Conservation (phyloP, 2,113 vertebrate genomes). For the Psilopsiagon aymara region DNA sequence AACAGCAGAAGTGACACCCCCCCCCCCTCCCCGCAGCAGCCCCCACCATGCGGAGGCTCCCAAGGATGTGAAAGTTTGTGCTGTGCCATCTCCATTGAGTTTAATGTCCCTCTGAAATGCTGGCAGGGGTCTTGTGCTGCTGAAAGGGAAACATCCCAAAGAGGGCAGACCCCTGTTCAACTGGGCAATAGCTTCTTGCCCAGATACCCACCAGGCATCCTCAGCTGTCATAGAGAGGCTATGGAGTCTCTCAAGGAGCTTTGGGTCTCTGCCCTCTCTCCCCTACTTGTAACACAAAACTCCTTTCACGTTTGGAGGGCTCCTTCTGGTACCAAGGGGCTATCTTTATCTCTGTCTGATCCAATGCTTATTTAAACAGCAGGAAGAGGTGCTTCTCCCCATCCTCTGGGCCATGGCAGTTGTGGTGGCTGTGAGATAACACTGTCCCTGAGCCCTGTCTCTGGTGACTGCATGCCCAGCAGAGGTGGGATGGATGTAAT, state of each 20-base stretch:
- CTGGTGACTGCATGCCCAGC: not conserved
- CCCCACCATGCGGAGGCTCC: rapidly evolving
- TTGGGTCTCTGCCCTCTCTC: not conserved
- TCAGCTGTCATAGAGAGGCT: not conserved
- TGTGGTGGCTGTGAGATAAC: not conserved
- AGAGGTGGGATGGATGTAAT: not conserved
- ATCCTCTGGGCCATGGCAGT: not conserved
- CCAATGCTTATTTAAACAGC: not conserved
- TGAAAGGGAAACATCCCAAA: not conserved
- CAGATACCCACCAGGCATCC: not conserved
- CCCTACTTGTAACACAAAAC: not conserved
- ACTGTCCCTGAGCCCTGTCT: not conserved
- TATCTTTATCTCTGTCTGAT: not conserved
- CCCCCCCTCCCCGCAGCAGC: not conserved
- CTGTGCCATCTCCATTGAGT: not conserved
- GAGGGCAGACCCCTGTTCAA: not conserved
- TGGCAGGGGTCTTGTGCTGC: not conserved
- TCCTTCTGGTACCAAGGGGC: not conserved
- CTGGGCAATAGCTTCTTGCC: not conserved
- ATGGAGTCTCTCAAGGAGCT: not conserved
- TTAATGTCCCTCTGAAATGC: not conserved
- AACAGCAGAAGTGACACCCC: too few species aligned
- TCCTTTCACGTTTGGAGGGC: not conserved
- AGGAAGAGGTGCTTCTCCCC: not conserved
- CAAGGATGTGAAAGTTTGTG: rapidly evolving